These are phyloP conservation scores for Manacus vitellinus DNA, from an alignment of 2,113 vertebrate species.

Conservation along the genomic window DNA sequence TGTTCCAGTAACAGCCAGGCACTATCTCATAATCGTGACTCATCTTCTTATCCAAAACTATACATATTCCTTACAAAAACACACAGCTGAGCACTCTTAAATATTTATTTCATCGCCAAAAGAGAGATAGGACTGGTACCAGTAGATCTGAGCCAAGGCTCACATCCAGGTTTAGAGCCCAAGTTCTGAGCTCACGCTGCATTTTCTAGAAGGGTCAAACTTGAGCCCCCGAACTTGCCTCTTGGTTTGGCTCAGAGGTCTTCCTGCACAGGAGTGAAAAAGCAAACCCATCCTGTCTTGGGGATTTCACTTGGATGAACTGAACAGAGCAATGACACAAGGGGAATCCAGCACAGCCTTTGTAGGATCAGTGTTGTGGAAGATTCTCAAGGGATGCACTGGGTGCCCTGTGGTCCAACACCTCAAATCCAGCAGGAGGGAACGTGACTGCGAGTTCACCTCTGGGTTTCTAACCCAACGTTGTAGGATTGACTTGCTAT, in stretches of 20 bases:
- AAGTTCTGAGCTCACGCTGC: neutral
- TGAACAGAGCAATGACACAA: neutral
- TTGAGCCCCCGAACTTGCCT: neutral
- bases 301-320: neutral
- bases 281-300: neutral
- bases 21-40: neutral
- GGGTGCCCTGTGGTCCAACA: neutral
- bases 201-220: neutral
- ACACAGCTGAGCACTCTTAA: neutral
- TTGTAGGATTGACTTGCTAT: neutral
- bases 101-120: neutral
- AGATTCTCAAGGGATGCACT: neutral
- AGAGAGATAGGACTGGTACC: neutral
- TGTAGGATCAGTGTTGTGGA: neutral
- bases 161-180: neutral
- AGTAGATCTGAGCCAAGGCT: neutral
- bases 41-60: conserved; percentile 23
- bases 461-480: fast-evolving
- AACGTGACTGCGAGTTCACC: fast-evolving
- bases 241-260: neutral
- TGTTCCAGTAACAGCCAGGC: conserved; percentile 13
- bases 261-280: neutral
- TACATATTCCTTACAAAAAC: conserved; percentile 13
- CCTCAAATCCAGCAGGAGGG: neutral
- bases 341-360: neutral